Conservation (phyloP, 2,797 vertebrate genomes). For the Anabacerthia variegaticeps region DNA sequence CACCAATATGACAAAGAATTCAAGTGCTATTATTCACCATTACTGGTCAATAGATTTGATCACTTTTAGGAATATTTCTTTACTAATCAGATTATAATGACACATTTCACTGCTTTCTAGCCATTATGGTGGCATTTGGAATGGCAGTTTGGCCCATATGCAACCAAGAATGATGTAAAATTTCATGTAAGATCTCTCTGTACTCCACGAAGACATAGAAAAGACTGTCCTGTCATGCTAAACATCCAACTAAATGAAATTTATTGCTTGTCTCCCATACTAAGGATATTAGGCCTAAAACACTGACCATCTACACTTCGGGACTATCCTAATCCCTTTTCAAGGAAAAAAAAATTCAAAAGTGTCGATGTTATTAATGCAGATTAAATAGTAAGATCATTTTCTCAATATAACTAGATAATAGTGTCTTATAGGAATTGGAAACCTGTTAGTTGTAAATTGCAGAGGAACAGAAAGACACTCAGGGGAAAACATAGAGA, state of each 20-base stretch:
- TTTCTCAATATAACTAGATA: background rate
- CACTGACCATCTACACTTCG: background rate
- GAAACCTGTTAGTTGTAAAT: background rate
- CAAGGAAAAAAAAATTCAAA: background rate
- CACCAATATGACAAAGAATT: background rate
- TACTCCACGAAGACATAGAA: background rate
- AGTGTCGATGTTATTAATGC: background rate
- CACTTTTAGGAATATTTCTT: background rate
- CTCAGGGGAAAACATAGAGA: background rate
- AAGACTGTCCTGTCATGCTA: background rate
- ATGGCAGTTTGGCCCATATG: background rate
- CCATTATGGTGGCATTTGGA: background rate
- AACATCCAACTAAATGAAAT: background rate
- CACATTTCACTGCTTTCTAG: background rate
- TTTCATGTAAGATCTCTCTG: background rate
- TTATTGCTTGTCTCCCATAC: background rate
- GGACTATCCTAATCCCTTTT: background rate
- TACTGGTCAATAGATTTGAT: background rate
- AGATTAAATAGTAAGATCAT: background rate
- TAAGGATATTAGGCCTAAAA: background rate
- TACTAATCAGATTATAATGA: background rate
- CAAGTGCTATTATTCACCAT: background rate
- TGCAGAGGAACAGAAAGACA: background rate
- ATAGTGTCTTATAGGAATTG: background rate
- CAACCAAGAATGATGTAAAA: background rate